A percentile compares a stretch with the other conserved stretches of the same genome.
phyloP scores from a whole-genome alignment of 2,888 invertebrate species.

The Glomeris marginata region DNA sequence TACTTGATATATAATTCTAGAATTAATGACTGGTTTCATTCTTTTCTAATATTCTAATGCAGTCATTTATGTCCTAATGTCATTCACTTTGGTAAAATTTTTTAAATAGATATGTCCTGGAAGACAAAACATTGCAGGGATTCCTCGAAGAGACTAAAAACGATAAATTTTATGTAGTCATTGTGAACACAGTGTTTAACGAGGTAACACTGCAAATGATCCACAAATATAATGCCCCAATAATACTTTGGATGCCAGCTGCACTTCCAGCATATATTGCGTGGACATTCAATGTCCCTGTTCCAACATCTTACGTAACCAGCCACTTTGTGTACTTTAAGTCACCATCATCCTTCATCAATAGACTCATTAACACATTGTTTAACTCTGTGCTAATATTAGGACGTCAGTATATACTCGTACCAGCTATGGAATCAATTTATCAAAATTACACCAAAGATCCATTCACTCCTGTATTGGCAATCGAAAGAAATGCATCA shows the following conservation, averaged over 20 bases:
- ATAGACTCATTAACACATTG: not conserved
- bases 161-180: not conserved
- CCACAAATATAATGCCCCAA: too few relatives aligned
- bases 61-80: too few relatives aligned
- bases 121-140: too few relatives aligned
- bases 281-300: slow-evolving; percentile 3
- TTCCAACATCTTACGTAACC: not conserved
- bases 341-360: not conserved
- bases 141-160: too few relatives aligned
- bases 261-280: not conserved
- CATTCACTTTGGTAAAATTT: too few relatives aligned
- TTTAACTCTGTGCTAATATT: not conserved
- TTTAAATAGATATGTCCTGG: too few relatives aligned
- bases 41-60: too few relatives aligned
- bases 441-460: not conserved
- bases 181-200: slow-evolving; percentile 1
- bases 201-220: not conserved
- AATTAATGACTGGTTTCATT: too few relatives aligned
- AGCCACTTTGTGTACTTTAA: not conserved
- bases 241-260: not conserved
- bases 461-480: not conserved
- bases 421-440: not conserved
- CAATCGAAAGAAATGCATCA: slow-evolving; percentile 2
- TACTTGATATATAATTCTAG: too few relatives aligned
- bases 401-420: not conserved